These are phyloP conservation scores for Eumacrocentrus americanus DNA, from an alignment of 2,888 invertebrate genomes.

Conservation along the genomic window DNA sequence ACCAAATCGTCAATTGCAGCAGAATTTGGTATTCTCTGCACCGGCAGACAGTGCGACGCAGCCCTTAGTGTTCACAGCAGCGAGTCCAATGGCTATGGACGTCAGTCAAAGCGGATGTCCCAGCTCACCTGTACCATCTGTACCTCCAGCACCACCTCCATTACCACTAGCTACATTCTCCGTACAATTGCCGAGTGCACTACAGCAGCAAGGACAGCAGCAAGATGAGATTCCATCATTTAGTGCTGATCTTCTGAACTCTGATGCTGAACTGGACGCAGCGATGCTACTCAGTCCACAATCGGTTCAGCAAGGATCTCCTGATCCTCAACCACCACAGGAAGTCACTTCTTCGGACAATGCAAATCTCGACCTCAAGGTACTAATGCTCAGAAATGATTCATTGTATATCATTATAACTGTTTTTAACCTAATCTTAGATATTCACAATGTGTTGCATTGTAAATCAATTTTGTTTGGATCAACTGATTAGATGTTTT, in stretches of 20 bases:
- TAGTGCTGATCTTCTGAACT: slow-evolving; percentile 53
- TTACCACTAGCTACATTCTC: slow-evolving; percentile 60
- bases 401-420: no score
- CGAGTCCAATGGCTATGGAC: slow-evolving; percentile 56
- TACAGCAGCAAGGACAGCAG: slow-evolving; percentile 48
- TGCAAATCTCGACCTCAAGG: slow-evolving; percentile 56
- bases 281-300: slow-evolving; percentile 57
- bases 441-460: no score
- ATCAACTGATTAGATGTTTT: no score
- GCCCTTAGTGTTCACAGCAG: slow-evolving; percentile 51
- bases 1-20: slow-evolving; percentile 60
- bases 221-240: slow-evolving; percentile 51
- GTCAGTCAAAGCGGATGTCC: slow-evolving; percentile 54
- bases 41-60: slow-evolving; percentile 55
- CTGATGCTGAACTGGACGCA: slow-evolving; percentile 61
- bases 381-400: no score
- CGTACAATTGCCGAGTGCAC: slow-evolving; percentile 53
- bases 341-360: slow-evolving; percentile 59
- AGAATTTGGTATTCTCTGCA: slow-evolving; percentile 57
- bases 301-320: slow-evolving; percentile 52
- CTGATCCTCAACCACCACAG: slow-evolving; percentile 58
- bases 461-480: no score
- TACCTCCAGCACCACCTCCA: slow-evolving; percentile 58
- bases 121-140: slow-evolving; percentile 44
- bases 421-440: no score